Evolutionary conservation across 2,113 vertebrate genomes (phyloP).

Genomic region (Chinchilla lanigera): DNA sequence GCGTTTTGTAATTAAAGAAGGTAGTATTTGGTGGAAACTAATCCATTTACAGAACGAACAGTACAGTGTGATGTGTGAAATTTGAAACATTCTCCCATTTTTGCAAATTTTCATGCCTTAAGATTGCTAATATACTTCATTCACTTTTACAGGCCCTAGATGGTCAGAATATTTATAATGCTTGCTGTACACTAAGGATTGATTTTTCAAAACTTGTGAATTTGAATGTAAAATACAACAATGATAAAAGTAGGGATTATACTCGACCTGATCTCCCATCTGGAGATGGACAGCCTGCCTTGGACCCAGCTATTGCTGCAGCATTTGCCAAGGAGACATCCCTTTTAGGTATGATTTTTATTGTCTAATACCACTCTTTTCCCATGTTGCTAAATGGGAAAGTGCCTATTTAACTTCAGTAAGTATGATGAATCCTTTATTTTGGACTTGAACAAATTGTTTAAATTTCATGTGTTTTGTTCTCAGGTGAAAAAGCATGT

Average conservation of each 20-base stretch:
- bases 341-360: conserved; percentile 94
- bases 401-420: conserved; percentile 42
- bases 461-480: neutral
- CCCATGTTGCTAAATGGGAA: conserved; percentile 57
- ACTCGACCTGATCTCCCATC: conserved; percentile 96
- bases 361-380: conserved; percentile 46
- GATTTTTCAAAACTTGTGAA: conserved; percentile 99
- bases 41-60: neutral
- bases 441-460: conserved; percentile 14
- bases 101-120: conserved; percentile 2
- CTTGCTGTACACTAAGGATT: conserved; percentile 98
- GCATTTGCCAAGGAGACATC: conserved; percentile 97
- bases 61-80: neutral
- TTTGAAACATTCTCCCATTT: neutral
- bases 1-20: conserved; percentile 33
- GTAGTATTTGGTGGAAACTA: neutral
- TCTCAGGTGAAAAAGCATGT: neutral
- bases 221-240: conserved; percentile 99
- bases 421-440: neutral
- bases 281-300: conserved; percentile 95
- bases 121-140: conserved; percentile 68
- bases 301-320: conserved; percentile 93
- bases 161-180: conserved; percentile 99
- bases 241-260: conserved; percentile 99
- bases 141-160: conserved; percentile 92